Conservation (phyloP, 2,113 vertebrate species). For the Pseudois nayaur region DNA sequence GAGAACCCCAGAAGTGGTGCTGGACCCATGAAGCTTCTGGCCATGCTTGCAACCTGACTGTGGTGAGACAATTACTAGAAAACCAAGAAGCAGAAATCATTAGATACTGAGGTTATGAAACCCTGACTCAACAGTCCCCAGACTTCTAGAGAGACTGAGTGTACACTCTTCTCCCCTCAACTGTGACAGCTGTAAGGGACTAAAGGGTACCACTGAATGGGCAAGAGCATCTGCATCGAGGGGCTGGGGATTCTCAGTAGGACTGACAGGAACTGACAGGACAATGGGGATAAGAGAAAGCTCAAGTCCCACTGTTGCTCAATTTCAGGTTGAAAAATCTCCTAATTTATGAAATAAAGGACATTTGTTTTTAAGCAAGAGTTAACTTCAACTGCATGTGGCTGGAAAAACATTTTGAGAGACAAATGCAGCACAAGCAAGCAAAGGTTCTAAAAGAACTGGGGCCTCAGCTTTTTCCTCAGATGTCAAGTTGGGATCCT, state of each 20-base stretch:
- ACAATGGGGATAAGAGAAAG: neutral
- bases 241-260: neutral
- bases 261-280: neutral
- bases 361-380: slow-evolving; percentile 12
- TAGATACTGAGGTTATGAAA: neutral
- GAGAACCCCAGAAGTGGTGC: neutral
- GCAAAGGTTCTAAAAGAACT: neutral
- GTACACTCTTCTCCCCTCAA: neutral
- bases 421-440: slow-evolving; percentile 4
- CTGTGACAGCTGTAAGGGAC: neutral
- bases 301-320: neutral
- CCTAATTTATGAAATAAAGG: neutral
- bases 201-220: neutral
- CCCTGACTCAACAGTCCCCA: neutral
- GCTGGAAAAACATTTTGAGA: neutral
- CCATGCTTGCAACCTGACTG: neutral
- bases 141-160: neutral
- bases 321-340: neutral
- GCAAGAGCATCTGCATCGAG: neutral
- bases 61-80: neutral
- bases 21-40: neutral
- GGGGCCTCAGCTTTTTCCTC: neutral
- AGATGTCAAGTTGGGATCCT: neutral
- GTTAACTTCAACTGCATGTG: neutral
- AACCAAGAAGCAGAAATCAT: neutral